These are phyloP conservation scores for Amblyteles armatorius DNA, from an alignment of 2,888 invertebrate genomes.

Conservation along the genomic window DNA sequence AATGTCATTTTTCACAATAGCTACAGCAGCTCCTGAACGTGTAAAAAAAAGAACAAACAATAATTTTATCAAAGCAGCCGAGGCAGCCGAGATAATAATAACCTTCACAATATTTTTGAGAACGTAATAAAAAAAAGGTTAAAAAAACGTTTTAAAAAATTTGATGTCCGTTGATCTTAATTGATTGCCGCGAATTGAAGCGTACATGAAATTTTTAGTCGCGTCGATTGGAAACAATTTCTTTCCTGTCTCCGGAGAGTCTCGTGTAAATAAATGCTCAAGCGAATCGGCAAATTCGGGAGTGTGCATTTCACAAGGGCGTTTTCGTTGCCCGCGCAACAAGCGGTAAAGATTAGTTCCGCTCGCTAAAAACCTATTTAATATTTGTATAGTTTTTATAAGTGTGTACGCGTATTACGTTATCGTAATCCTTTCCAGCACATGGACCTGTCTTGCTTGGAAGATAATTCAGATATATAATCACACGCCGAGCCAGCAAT, in stretches of 20 bases:
- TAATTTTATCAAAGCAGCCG: not conserved
- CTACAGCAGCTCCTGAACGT: not conserved
- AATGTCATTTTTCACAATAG: not conserved
- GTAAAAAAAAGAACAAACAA: not conserved
- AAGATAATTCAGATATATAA: slow-evolving; percentile 56
- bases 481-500: slow-evolving; percentile 67
- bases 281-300: slow-evolving; percentile 15
- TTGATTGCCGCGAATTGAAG: not conserved
- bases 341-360: slow-evolving; percentile 3
- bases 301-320: not conserved
- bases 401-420: not conserved
- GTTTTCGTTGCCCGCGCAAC: slow-evolving; percentile 13
- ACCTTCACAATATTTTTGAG: too few species aligned
- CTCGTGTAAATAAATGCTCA: slow-evolving; percentile 13
- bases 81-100: too few species aligned
- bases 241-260: not conserved
- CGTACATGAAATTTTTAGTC: not conserved
- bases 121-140: too few species aligned
- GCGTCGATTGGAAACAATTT: not conserved
- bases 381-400: slow-evolving; percentile 24
- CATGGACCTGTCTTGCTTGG: slow-evolving; percentile 50
- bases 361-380: slow-evolving; percentile 32
- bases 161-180: not conserved
- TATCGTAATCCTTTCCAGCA: slow-evolving; percentile 32
- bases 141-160: too few species aligned